Evolutionary conservation across 2,888 invertebrate genomes (phyloP).

Genomic region (Diplolepis rosae): DNA sequence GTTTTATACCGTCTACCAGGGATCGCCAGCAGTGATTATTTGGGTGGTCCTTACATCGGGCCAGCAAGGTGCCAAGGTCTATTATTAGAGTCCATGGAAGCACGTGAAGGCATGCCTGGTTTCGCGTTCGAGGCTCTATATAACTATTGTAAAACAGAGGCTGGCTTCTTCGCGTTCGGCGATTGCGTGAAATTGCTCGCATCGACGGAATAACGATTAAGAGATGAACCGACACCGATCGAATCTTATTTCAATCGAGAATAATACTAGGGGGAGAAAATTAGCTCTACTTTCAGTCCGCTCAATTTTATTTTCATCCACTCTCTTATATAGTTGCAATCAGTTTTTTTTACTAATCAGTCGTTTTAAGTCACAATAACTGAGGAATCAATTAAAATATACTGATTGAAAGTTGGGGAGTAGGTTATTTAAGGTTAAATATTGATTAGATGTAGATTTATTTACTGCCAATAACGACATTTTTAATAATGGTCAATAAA

Average conservation of each 20-base stretch:
- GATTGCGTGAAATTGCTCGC: constrained; percentile 43
- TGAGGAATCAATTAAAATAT: no score
- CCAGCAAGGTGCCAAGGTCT: constrained; percentile 62
- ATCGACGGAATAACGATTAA: constrained; percentile 6
- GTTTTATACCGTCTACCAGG: neutral
- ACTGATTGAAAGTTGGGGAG: no score
- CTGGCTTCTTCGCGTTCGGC: constrained; percentile 32
- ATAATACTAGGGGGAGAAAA: neutral
- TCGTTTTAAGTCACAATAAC: no score
- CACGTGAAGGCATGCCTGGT: constrained; percentile 54
- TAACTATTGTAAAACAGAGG: constrained; percentile 8
- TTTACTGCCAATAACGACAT: no score
- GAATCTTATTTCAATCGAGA: neutral
- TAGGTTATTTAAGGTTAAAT: no score
- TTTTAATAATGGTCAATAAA: no score
- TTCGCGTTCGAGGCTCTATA: constrained; percentile 29
- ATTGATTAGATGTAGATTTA: no score
- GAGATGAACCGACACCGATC: neutral
- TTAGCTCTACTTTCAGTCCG: neutral
- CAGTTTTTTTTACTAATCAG: neutral
- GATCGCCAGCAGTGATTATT: constrained; percentile 44
- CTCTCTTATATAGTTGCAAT: neutral
- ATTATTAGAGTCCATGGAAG: constrained; percentile 64
- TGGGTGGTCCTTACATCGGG: constrained; percentile 60
- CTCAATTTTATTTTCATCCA: neutral